Evolutionary conservation across 2,113 vertebrate species (phyloP), one percentile per base, ranked within the genome.

Genomic region (Todiramphus chloris): DNA sequence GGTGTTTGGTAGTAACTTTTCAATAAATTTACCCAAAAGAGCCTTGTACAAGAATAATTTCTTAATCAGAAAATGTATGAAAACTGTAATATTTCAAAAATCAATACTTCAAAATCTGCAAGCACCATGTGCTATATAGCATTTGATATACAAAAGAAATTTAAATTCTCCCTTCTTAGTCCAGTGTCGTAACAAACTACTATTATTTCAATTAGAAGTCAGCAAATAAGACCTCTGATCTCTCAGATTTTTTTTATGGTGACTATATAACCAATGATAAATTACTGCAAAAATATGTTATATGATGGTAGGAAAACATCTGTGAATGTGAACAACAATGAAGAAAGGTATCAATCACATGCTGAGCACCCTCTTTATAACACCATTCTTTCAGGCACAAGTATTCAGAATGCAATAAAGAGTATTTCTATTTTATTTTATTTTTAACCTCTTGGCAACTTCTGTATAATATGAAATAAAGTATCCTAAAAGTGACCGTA

Each of bases 321-420:
- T 96, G 97, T 97, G 97, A 96, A 97, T 94, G 97, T 93, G 94
- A 98, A 98, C 96, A 94, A 97, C 91, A 91, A 97, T 93, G 96
- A 96, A 94, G 95, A 96, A 96, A 96, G 83, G 76, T 97, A 97
- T 96, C 97, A 97, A 89, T 95, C 83, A 73, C 92, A 97, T 97
- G 98, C 98, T 97, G 97, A 98, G 91, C 98, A 98, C 98, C 98
- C 98, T 98, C 98, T 97, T 98, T 98, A 98, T 98, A 98, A 98
- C 94, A 97, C 98, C 97, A 94, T 97, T 96, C 94, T 97, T 96
- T 87, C 58, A 94, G 51, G 74, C 88, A 78, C 13, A 44, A 95
- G 53, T 69, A 92, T 95, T 95, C 94, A 51, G 87, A 97, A 96
- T 75, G 72, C n/a, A 17, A 94, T 90, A 82, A 92, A 85, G 84